Base-by-base conservation (phyloP, 2,888 invertebrate genomes). In the Cheilosia grossa region DNA sequence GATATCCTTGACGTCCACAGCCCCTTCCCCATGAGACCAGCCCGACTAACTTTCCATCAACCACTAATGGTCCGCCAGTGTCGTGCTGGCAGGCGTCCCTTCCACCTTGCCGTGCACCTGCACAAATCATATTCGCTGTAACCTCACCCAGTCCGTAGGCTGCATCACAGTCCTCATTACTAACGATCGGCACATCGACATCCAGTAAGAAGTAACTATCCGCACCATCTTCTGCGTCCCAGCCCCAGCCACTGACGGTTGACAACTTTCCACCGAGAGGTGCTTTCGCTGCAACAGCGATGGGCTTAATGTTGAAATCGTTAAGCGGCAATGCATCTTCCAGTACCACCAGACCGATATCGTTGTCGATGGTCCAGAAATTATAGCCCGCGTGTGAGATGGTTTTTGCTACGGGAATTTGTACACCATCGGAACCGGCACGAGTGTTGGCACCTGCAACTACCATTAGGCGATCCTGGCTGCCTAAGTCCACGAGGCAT, bases 41-140 rank as follows among this genome's bases (percentile, higher is more conserved):
- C 4, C 93, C 92, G 30, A 90, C 89, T 10, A 91, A 87, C 37
- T 88, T 74, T 15, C 87, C 88, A 37, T 90, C 88, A 1, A 88
- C 79, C 19, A 91, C 88, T 66, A 92, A 64, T 0, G 92, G 92
- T 3, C 92, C 92, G 7, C 92, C 92, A 0, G 91, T 90, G 56
- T 92, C 91, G 9, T 90, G 91, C 81, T 91, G 93, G 67, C 93
- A 93, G 15, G 92, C 92, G 85, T 93, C 93, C 49, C 91, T 89
- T 0, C 92, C 90, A 0, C 89, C 91, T 87, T 82, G 54, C 0
- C 15, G 33, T 4, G 88, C 61, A 0, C 94, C 94, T 24, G 94
- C 94, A 88, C 95, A 95, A 0, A 94, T 89, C 93, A 94, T 94
- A 0, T 90, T 91, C 0, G 92, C 88, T 0, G 93, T 93, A 24